These are phyloP conservation scores for Indicator indicator DNA, from an alignment of 2,113 vertebrate genomes.

Conservation along the genomic window DNA sequence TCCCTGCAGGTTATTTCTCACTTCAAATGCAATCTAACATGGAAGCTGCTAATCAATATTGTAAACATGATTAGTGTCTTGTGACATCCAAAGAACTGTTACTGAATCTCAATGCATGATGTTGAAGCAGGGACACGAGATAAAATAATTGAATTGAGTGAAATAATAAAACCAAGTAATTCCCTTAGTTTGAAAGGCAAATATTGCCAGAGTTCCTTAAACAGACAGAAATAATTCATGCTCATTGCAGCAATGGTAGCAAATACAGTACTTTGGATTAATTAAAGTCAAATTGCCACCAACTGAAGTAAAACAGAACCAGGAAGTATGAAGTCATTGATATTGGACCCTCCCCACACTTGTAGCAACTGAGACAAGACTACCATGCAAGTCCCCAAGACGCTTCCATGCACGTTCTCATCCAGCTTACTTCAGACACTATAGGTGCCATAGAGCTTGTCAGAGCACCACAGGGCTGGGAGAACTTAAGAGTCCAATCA, in stretches of 20 bases:
- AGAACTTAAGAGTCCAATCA: background rate
- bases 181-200: constrained; percentile 28
- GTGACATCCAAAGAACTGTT: constrained; percentile 27
- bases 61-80: constrained; percentile 53
- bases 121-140: background rate
- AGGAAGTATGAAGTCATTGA: background rate
- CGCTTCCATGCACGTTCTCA: background rate
- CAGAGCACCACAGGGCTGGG: background rate
- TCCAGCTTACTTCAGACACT: background rate
- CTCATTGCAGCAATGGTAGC: background rate
- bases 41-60: constrained; percentile 52
- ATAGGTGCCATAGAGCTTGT: rapidly evolving
- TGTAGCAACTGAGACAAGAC: background rate
- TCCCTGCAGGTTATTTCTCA: constrained; percentile 9
- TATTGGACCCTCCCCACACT: rapidly evolving
- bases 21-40: constrained; percentile 13
- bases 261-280: background rate
- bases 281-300: background rate
- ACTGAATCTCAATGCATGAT: constrained; percentile 31
- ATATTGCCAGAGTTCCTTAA: constrained; percentile 23
- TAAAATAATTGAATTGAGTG: constrained; percentile 23
- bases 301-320: background rate
- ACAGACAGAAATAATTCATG: background rate
- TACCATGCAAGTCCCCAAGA: background rate
- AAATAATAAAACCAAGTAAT: constrained; percentile 6